phyloP scores from a whole-genome alignment of 2,113 vertebrate genomes.

The Vidua macroura region DNA sequence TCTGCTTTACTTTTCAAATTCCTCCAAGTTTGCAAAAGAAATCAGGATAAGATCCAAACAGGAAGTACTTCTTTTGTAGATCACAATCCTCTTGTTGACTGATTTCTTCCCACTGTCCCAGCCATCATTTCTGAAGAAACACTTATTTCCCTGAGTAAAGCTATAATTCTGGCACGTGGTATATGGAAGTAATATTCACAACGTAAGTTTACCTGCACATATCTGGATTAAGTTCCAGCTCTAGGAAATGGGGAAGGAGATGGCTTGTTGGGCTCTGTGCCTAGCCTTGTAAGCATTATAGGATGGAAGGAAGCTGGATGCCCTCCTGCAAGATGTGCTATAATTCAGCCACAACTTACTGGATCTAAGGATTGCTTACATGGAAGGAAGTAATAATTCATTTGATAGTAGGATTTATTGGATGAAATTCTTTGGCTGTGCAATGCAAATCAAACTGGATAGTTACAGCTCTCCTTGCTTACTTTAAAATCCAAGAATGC shows the following conservation, averaged over 20 bases:
- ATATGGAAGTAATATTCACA: not conserved
- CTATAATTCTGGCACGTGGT: not conserved
- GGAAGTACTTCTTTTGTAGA: not conserved
- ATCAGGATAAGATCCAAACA: not conserved
- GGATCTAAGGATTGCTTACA: constrained; percentile 34
- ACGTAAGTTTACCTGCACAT: not conserved
- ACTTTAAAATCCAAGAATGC: not conserved
- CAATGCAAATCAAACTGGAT: constrained; percentile 13
- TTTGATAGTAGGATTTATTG: not conserved
- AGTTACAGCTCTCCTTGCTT: not conserved
- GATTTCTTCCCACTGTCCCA: constrained; percentile 5
- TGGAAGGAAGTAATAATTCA: constrained; percentile 14
- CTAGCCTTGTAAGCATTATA: not conserved
- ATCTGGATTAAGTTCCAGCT: not conserved
- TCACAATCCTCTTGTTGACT: not conserved
- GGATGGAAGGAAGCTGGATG: constrained; percentile 27
- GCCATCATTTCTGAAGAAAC: constrained; percentile 14
- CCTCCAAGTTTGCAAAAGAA: not conserved
- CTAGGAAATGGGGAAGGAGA: not conserved
- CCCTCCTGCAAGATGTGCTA: not conserved
- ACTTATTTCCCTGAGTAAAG: not conserved
- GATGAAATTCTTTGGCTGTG: not conserved
- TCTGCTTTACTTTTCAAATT: constrained; percentile 1
- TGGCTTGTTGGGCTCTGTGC: constrained; percentile 24
- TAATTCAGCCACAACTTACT: constrained; percentile 38